These are phyloP conservation scores for Propithecus coquereli DNA, from an alignment of 2,113 vertebrate genomes.

Conservation along the genomic window DNA sequence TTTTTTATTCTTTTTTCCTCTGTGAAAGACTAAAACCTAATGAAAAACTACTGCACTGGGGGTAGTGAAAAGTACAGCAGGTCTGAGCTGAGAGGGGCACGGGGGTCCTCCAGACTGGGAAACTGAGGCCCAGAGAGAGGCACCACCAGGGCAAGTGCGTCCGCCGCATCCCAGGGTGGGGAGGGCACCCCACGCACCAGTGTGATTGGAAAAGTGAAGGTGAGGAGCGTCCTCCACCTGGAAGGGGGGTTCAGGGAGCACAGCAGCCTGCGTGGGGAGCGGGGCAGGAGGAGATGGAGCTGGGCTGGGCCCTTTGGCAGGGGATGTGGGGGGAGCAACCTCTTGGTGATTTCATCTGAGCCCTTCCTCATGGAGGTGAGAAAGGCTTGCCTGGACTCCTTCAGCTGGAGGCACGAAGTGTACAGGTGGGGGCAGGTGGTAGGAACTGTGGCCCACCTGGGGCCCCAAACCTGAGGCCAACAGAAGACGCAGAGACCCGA, in stretches of 20 bases:
- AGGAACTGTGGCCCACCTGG: not conserved
- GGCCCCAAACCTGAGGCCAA: not conserved
- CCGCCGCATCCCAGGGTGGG: too few relatives aligned
- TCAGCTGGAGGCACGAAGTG: not conserved
- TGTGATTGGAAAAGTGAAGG: not conserved
- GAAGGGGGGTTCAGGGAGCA: not conserved
- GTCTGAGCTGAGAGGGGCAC: not conserved
- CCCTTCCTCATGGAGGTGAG: not conserved
- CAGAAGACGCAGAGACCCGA: not conserved
- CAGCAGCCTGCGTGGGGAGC: too few relatives aligned
- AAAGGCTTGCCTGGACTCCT: not conserved
- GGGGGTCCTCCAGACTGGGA: not conserved
- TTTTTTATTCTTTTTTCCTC: not conserved
- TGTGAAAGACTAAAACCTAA: not conserved
- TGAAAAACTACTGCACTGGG: not conserved
- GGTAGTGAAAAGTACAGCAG: not conserved
- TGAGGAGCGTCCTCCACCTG: not conserved
- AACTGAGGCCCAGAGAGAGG: not conserved
- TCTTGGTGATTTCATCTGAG: not conserved
- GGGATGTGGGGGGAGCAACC: not conserved
- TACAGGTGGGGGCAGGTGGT: too few relatives aligned
- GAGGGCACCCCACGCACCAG: accelerated
- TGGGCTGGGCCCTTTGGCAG: not conserved
- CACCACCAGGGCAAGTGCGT: not conserved
- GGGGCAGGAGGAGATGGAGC: not conserved